A percentile compares a stretch with the other conserved stretches of the same genome.
These are phyloP conservation scores for Sander lucioperca DNA, from an alignment of 2,113 vertebrate species.

Conservation along the genomic window DNA sequence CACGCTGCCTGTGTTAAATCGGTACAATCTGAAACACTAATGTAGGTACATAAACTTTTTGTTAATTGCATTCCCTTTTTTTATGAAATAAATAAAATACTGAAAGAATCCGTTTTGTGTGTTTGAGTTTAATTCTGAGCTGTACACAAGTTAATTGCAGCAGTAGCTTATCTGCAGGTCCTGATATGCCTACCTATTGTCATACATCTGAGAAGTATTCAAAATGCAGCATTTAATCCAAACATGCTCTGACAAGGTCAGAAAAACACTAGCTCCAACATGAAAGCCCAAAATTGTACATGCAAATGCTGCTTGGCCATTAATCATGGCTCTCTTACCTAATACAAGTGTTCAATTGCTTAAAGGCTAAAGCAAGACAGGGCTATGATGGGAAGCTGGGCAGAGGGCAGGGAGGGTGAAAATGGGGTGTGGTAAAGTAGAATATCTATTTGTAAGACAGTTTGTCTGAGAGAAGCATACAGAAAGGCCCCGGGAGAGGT, in stretches of 20 bases:
- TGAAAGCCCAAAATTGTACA: constrained; percentile 64
- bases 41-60: constrained; percentile 85
- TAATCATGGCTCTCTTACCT: constrained; percentile 68
- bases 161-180: constrained; percentile 47
- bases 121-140: constrained; percentile 13
- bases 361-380: constrained; percentile 46
- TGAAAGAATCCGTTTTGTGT: constrained; percentile 47
- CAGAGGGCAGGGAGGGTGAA: constrained; percentile 54
- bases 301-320: constrained; percentile 53
- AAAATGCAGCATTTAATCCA: constrained; percentile 52
- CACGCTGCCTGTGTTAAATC: constrained; percentile 85
- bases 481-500: constrained; percentile 57
- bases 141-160: constrained; percentile 4
- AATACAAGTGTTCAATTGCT: constrained; percentile 59
- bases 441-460: constrained; percentile 61
- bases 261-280: constrained; percentile 71
- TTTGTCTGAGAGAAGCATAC: constrained; percentile 63
- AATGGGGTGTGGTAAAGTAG: constrained; percentile 59
- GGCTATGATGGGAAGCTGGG: constrained; percentile 53
- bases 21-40: constrained; percentile 89
- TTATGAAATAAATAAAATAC: constrained; percentile 82
- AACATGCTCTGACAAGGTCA: constrained; percentile 82
- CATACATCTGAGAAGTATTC: constrained; percentile 45
- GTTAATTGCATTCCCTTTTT: constrained; percentile 80
- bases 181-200: constrained; percentile 51